Conservation (phyloP, 2,888 invertebrate genomes). For the Sinohyriopsis cumingii region DNA sequence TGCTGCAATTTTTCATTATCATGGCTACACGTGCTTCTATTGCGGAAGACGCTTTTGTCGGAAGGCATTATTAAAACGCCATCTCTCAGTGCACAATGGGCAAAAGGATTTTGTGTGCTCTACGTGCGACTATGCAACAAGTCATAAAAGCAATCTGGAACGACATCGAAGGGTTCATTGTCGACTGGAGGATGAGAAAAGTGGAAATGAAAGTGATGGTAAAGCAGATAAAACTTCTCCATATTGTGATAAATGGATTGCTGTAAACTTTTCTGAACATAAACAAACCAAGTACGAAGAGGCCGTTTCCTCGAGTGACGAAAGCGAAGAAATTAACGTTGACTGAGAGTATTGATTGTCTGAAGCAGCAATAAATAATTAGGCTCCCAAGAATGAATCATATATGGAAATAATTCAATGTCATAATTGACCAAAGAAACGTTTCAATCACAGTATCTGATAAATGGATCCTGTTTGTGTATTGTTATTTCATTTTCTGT, state of each 20-base stretch:
- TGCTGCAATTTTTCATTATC: slow-evolving; percentile 68
- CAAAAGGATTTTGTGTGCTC: slow-evolving; percentile 70
- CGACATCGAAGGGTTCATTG: slow-evolving; percentile 69
- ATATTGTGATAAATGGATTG: not conserved
- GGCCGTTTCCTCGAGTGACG: slow-evolving; percentile 13
- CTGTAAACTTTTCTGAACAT: not conserved
- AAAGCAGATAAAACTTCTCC: slow-evolving; percentile 1
- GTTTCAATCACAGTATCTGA: too few relatives aligned
- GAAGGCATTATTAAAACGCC: slow-evolving; percentile 72
- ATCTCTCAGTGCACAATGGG: slow-evolving; percentile 72
- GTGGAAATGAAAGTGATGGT: slow-evolving; percentile 4
- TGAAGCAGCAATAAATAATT: too few relatives aligned
- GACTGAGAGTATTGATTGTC: not conserved
- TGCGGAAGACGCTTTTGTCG: slow-evolving; percentile 71
- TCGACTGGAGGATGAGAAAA: slow-evolving; percentile 40
- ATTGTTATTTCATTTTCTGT: too few relatives aligned
- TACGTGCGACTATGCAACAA: slow-evolving; percentile 71
- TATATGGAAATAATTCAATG: too few relatives aligned
- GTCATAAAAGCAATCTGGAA: slow-evolving; percentile 72
- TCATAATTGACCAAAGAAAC: too few relatives aligned
- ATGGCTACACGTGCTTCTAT: slow-evolving; percentile 70
- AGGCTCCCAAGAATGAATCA: too few relatives aligned
- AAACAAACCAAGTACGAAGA: slow-evolving; percentile 19
- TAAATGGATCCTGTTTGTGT: too few relatives aligned
- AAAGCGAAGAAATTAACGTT: slow-evolving; percentile 14